A percentile compares a stretch with the other conserved stretches of the same genome.
Evolutionary conservation across 2,113 vertebrate species (phyloP).

Genomic region (Zosterops japonicus): DNA sequence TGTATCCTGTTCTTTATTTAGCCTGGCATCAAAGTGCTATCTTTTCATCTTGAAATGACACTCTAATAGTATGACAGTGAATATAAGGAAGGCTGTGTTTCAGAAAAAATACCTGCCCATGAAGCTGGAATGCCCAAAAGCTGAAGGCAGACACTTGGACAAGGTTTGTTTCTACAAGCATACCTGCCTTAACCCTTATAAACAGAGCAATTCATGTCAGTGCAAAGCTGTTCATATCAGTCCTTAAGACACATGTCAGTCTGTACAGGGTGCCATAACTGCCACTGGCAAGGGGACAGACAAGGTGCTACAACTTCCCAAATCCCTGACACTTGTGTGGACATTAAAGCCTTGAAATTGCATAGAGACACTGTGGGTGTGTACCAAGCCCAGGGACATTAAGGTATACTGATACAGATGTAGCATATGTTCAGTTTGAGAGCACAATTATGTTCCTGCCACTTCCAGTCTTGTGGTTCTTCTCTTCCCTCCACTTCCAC

Average conservation of each 20-base stretch:
- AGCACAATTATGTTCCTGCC: neutral
- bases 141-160: neutral
- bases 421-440: neutral
- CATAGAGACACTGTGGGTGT: neutral
- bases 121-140: neutral
- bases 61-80: neutral
- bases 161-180: neutral
- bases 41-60: constrained; percentile 21
- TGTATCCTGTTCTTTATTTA: constrained; percentile 45
- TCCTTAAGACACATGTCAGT: neutral
- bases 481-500: neutral
- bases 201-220: neutral
- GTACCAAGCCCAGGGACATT: neutral
- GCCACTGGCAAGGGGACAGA: neutral
- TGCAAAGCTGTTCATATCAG: neutral
- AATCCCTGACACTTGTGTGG: neutral
- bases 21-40: neutral
- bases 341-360: neutral
- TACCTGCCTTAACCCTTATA: neutral
- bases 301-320: neutral
- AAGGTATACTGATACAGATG: neutral
- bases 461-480: neutral
- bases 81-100: neutral
- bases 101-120: neutral
- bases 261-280: neutral